phyloP scores from a whole-genome alignment of 2,113 vertebrate species.

The Albula goreensis region DNA sequence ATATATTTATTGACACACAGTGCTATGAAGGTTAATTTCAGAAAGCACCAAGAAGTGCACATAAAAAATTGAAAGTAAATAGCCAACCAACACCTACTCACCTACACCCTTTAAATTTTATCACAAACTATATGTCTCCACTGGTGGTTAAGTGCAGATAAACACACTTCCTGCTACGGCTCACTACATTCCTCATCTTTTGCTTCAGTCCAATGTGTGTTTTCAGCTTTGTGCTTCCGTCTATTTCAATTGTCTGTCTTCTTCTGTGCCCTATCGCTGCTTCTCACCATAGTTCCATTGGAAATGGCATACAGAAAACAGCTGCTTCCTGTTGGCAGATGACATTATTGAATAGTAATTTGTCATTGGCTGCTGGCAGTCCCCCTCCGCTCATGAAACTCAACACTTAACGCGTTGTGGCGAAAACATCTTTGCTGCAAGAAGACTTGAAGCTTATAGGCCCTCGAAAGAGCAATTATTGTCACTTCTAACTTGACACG shows the following conservation, averaged over 20 bases:
- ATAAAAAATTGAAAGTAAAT: too few species aligned
- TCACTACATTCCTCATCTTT: background rate
- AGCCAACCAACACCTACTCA: too few species aligned
- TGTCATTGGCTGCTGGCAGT: background rate
- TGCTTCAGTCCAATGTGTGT: background rate
- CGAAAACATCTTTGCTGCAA: background rate
- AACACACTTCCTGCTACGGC: background rate
- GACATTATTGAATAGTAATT: background rate
- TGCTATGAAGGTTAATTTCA: too few species aligned
- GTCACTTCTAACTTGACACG: slow-evolving; percentile 3
- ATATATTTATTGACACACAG: too few species aligned
- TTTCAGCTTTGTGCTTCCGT: background rate
- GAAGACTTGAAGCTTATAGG: too few species aligned
- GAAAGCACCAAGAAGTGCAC: too few species aligned
- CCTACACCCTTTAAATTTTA: too few species aligned
- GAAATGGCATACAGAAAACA: background rate
- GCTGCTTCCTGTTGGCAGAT: background rate
- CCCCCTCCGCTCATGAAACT: background rate
- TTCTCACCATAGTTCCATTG: background rate
- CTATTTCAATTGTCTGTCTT: background rate
- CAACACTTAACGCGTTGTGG: background rate
- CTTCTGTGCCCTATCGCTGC: background rate
- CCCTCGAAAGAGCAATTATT: too few species aligned
- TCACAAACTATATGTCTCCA: too few species aligned
- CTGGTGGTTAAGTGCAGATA: background rate